Conservation (phyloP, 2,888 invertebrate genomes). For the Aspidapion aeneum region DNA sequence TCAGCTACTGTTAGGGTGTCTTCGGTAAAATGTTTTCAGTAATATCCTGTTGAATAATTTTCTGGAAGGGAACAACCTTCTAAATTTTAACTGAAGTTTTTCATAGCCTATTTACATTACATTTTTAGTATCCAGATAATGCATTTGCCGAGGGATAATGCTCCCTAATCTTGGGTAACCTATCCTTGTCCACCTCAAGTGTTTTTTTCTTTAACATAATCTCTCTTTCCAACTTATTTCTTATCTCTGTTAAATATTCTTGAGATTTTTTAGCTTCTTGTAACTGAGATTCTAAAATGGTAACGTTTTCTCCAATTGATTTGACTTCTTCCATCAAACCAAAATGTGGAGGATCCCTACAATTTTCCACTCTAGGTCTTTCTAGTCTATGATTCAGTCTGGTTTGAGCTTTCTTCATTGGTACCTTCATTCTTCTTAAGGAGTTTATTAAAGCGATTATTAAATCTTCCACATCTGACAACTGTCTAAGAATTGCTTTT, state of each 20-base stretch:
- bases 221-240: background rate
- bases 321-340: background rate
- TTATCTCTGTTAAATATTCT: background rate
- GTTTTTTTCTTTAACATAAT: background rate
- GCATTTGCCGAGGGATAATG: background rate
- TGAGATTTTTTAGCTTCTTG: background rate
- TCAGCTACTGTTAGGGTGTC: slow-evolving; percentile 74
- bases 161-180: background rate
- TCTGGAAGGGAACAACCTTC: no score
- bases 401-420: slow-evolving; percentile 66
- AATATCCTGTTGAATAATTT: slow-evolving; percentile 76
- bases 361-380: slow-evolving; percentile 77
- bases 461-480: slow-evolving; percentile 71
- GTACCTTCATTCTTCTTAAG: slow-evolving; percentile 61
- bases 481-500: slow-evolving; percentile 61
- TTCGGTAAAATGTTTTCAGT: slow-evolving; percentile 78
- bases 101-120: no score
- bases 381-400: slow-evolving; percentile 71
- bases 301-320: background rate
- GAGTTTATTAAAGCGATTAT: slow-evolving; percentile 65
- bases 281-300: background rate
- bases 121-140: slow-evolving; percentile 40
- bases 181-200: background rate
- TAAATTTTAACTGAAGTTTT: no score
- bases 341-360: slow-evolving; percentile 72